Conservation (phyloP, 2,113 vertebrate genomes). For the Syrrhaptes paradoxus region DNA sequence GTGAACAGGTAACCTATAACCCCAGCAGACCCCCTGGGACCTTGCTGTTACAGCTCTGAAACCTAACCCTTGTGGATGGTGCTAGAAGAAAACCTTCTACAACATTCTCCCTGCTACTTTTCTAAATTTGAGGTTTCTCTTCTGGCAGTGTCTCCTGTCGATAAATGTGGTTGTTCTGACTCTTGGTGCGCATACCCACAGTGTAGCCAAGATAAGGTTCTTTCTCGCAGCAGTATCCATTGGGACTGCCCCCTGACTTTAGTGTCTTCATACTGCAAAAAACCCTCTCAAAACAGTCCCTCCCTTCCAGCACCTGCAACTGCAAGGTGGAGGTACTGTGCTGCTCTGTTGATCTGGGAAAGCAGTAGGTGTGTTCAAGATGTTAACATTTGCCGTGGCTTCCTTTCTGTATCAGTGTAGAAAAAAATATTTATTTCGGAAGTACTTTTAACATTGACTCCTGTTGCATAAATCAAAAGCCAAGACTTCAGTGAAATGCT, state of each 20-base stretch:
- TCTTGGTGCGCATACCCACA: fast-evolving
- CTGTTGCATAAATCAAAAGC: background rate
- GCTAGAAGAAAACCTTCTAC: background rate
- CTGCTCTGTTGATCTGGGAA: background rate
- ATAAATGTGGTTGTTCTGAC: background rate
- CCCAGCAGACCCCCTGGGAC: background rate
- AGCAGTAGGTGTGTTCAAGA: background rate
- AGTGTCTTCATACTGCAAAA: background rate
- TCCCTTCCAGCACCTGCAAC: background rate
- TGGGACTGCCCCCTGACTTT: background rate
- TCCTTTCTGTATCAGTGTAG: background rate
- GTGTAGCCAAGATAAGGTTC: background rate
- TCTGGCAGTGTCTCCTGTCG: background rate
- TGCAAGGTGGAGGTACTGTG: background rate
- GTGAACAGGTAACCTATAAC: background rate
- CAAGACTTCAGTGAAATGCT: background rate
- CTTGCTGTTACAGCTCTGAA: background rate
- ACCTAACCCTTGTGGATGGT: background rate
- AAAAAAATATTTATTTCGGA: background rate
- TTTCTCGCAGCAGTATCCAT: background rate
- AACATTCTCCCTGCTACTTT: background rate
- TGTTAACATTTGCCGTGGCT: background rate
- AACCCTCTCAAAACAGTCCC: background rate
- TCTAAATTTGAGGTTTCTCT: background rate
- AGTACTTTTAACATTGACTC: background rate